A percentile compares a stretch with the other conserved stretches of the same genome.
phyloP scores from a whole-genome alignment of 2,797 vertebrate species.

The Liparis tanakae region DNA sequence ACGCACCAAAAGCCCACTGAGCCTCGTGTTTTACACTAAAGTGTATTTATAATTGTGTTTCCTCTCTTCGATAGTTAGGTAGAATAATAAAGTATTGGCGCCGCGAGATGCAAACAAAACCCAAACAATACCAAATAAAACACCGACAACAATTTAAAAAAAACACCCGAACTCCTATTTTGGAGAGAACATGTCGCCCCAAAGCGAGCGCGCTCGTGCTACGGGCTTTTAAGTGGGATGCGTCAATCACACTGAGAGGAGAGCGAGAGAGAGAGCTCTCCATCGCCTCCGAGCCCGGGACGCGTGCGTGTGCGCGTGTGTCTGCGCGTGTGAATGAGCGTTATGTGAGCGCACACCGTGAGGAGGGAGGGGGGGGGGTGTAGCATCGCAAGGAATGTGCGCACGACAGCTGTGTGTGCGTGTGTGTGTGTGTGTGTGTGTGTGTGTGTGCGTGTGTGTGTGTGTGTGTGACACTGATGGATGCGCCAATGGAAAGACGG shows the following conservation, averaged over 20 bases:
- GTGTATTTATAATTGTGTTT: background rate
- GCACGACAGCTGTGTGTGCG: conserved; percentile 54
- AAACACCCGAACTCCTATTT: conserved; percentile 4
- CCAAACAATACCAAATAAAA: background rate
- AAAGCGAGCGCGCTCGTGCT: conserved; percentile 18
- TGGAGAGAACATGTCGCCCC: conserved; percentile 14
- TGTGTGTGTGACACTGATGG: conserved; percentile 91
- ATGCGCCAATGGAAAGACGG: conserved; percentile 95
- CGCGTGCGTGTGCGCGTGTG: conserved; percentile 36
- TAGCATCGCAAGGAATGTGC: conserved; percentile 78
- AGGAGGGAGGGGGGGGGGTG: conserved; percentile 77
- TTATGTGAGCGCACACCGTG: conserved; percentile 52
- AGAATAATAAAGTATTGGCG: background rate
- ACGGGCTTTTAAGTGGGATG: conserved; percentile 49
- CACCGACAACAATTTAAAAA: background rate
- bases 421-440: conserved; percentile 44
- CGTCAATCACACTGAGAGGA: conserved; percentile 60
- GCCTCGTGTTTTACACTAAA: too few species aligned
- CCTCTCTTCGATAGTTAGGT: background rate
- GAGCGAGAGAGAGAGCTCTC: conserved; percentile 37
- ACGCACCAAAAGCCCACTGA: background rate
- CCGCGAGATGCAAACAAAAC: background rate
- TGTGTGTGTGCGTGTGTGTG: conserved; percentile 61
- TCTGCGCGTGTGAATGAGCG: conserved; percentile 60
- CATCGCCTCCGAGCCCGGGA: conserved; percentile 33